Evolutionary conservation across 2,888 invertebrate genomes (phyloP).

Genomic region (Drosophila mercatorum): DNA sequence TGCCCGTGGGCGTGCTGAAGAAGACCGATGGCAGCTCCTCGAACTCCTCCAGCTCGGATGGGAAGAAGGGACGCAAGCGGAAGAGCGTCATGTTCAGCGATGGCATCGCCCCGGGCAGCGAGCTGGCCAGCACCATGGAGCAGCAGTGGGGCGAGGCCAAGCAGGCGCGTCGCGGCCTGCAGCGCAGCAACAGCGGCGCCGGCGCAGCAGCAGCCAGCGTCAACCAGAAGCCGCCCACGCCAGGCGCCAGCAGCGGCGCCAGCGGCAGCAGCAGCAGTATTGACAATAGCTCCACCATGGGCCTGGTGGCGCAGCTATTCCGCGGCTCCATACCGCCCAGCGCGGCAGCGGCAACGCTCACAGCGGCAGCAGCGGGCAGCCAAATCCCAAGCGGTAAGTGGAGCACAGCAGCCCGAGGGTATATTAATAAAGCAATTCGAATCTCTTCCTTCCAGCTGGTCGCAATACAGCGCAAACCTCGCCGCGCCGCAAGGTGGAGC

Average conservation of each 20-base stretch:
- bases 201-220: background rate
- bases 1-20: conserved; percentile 93
- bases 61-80: conserved; percentile 86
- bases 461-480: conserved; percentile 57
- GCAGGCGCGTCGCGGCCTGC: conserved; percentile 80
- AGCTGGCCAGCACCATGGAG: conserved; percentile 90
- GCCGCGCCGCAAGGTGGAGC: conserved; percentile 64
- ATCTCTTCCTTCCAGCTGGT: conserved; percentile 24
- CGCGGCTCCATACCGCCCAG: conserved; percentile 81
- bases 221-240: conserved; percentile 67
- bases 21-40: conserved; percentile 84
- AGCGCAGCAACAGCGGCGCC: conserved; percentile 60
- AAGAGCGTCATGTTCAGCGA: conserved; percentile 95
- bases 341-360: conserved; percentile 76
- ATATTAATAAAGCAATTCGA: no score
- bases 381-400: conserved; percentile 37
- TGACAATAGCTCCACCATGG: conserved; percentile 72
- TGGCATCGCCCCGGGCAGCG: conserved; percentile 93
- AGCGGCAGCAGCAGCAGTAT: conserved; percentile 52
- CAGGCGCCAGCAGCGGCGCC: conserved; percentile 46
- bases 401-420: no score
- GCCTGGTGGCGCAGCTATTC: conserved; percentile 79
- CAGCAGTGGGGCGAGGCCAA: conserved; percentile 87
- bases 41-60: conserved; percentile 78
- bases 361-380: conserved; percentile 48